Evolutionary conservation across 2,888 invertebrate genomes (phyloP), one percentile per base, ranked within the genome.

Genomic region (Acrobasis repandana): DNA sequence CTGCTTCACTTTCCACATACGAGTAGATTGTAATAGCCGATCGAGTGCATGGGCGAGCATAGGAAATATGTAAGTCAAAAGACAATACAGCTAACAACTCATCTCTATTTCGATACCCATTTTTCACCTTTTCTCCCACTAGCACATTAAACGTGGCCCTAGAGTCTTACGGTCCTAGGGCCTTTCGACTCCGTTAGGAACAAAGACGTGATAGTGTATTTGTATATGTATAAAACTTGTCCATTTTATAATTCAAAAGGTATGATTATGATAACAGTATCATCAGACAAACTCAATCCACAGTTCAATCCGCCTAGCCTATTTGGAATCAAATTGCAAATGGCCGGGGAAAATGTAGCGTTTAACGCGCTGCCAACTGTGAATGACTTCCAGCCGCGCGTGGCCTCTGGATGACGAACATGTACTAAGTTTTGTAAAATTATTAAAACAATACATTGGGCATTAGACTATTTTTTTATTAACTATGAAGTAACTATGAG

Each of bases 271-370:
- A 86, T 87, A 82, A 85, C 79, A 80, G 82, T 85, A 86, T 82
- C 75, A 79, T 79, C 79, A 73, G 73, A 71, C 74, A 79, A 80
- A 81, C 79, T 80, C 82, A 83, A 85, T 81, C 80, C 79, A 67
- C 81, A 77, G 83, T 85, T 85, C 86, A 85, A 88, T 89, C 83
- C 72, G 80, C 70, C 73, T 77, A 86, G 86, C 87, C 88, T 85
- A 87, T 86, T 81, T 82, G 81, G 82, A 86, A 90, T 90, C 88
- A 85, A 89, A 89, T 88, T 88, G 87, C 89, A 88, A 88, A 91
- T 89, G 84, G 85, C 82, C 77, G 77, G 80, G 83, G 89, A 88
- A 90, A 89, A 86, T 87, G 87, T 87, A 84, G 85, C 85, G 83
- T 90, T 89, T 88, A 90, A 88, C 87, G 89, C 85, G 82, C 85